Conservation (phyloP, 2,888 invertebrate species). For the Agrochola macilenta region DNA sequence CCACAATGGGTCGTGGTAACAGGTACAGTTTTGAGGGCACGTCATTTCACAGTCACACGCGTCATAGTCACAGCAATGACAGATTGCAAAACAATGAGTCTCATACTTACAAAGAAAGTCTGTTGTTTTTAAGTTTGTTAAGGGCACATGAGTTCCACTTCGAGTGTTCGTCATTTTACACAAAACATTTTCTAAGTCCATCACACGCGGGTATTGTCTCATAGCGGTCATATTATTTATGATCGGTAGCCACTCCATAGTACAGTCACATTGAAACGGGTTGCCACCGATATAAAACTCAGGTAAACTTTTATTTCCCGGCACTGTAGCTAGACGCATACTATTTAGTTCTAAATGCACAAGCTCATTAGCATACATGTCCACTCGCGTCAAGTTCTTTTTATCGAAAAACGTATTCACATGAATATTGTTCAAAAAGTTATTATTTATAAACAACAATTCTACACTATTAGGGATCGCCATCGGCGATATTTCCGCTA, state of each 20-base stretch:
- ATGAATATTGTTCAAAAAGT: slow-evolving; percentile 95
- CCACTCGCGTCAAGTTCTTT: slow-evolving; percentile 95
- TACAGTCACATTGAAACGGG: slow-evolving; percentile 98
- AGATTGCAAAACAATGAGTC: slow-evolving; percentile 97
- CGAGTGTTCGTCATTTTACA: slow-evolving; percentile 96
- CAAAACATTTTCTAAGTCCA: slow-evolving; percentile 96
- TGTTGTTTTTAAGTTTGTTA: slow-evolving; percentile 94
- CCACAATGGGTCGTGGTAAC: slow-evolving; percentile 98
- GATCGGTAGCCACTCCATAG: slow-evolving; percentile 98
- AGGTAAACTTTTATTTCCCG: slow-evolving; percentile 93
- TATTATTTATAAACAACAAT: slow-evolving; percentile 96
- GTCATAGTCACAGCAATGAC: slow-evolving; percentile 99
- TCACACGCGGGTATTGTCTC: slow-evolving; percentile 96
- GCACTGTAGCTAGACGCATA: slow-evolving; percentile 94
- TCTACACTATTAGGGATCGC: slow-evolving; percentile 97
- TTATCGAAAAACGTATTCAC: slow-evolving; percentile 97
- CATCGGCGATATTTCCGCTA: slow-evolving; percentile 95
- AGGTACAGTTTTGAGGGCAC: slow-evolving; percentile 97
- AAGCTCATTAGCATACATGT: slow-evolving; percentile 97
- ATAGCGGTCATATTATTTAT: slow-evolving; percentile 96
- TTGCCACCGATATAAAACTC: slow-evolving; percentile 98
- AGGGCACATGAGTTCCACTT: slow-evolving; percentile 94
- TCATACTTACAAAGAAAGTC: slow-evolving; percentile 98
- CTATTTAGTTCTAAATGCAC: slow-evolving; percentile 95
- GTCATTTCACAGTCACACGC: slow-evolving; percentile 99